Conservation (phyloP, 2,888 invertebrate genomes). For the Meteorus cinctellus region DNA sequence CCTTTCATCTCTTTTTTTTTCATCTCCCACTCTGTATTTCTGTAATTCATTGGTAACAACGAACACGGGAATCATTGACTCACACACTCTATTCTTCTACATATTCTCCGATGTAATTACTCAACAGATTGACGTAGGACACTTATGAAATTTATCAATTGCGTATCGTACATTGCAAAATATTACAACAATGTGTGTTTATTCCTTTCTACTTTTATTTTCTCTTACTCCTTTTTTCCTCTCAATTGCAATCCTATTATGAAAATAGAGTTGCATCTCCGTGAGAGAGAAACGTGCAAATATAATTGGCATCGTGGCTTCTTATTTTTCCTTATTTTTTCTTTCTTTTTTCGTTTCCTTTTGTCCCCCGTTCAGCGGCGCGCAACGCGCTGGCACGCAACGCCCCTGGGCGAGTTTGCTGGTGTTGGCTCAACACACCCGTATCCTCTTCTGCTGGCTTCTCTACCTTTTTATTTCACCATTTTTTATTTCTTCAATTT, state of each 20-base stretch:
- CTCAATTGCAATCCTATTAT: slow-evolving; percentile 16
- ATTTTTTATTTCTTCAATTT: slow-evolving; percentile 38
- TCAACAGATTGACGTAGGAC: slow-evolving; percentile 41
- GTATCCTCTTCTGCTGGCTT: slow-evolving; percentile 27
- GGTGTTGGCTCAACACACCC: slow-evolving; percentile 60
- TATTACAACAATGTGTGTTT: not conserved
- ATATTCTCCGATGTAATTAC: slow-evolving; percentile 42
- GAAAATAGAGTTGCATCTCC: slow-evolving; percentile 27
- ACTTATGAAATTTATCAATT: slow-evolving; percentile 29
- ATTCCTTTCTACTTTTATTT: not conserved
- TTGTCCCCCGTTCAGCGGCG: slow-evolving; percentile 59
- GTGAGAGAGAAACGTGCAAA: slow-evolving; percentile 29
- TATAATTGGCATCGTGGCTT: slow-evolving; percentile 36
- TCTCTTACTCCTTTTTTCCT: not conserved
- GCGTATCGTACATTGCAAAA: not conserved
- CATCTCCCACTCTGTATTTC: slow-evolving; percentile 29
- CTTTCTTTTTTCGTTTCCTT: slow-evolving; percentile 48
- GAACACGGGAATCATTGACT: slow-evolving; percentile 9
- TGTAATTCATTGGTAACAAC: slow-evolving; percentile 30
- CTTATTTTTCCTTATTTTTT: slow-evolving; percentile 29
- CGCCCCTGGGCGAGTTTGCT: slow-evolving; percentile 58
- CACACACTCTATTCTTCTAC: slow-evolving; percentile 46
- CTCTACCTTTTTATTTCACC: not conserved
- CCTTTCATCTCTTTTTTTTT: slow-evolving; percentile 42
- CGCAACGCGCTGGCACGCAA: slow-evolving; percentile 67